Base-by-base conservation (phyloP, 2,797 vertebrate genomes). In the Chelon auratus region DNA sequence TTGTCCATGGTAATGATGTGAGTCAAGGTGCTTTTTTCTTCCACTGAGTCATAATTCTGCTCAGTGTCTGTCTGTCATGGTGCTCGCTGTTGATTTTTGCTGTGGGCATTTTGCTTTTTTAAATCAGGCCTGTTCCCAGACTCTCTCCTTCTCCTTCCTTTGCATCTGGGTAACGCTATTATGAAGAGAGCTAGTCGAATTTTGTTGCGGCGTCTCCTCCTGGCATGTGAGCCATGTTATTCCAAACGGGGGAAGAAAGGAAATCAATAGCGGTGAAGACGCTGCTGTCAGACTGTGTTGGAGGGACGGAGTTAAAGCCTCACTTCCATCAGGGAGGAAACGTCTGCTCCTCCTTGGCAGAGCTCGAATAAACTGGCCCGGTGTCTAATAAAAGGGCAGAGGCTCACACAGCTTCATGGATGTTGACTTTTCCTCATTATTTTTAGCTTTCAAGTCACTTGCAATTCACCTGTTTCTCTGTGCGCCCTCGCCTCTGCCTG, bases 221-320 rank as follows among this genome's bases (percentile, higher is more conserved):
- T 70, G 75, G 68, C 40, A 77, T 64, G 77, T 83, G 79, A 91
- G 50, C 60, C 78, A 72, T 86, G 83, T 81, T 82, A 77, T 78
- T 70, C 61, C 65, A 86, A 86, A 92, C 80, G 22, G 68, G 75
- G 58, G 47, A 74, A 30, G 89, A 93, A 78, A 81, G 90, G 69
- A 91, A 93, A 91, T 91, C 91, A 62, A 92, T 93, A 82, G 71
- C 0, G 67, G 87, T 68, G 83, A 83, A 85, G 78, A 82, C 54
- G 60, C 71, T 53, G 72, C 85, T 83, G 89, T 84, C 87, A 85
- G 68, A 66, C 86, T 20, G 26, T 72, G 68, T 82, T 87, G 75
- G 24, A 69, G 33, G 56, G 55, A 77, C 6, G 1, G 58, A 63
- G 71, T 43, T 50, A 66, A 72, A 82, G 82, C 68, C 75, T 56